phyloP scores from a whole-genome alignment of 1,140 invertebrate species.

The Lucilia sericata region DNA sequence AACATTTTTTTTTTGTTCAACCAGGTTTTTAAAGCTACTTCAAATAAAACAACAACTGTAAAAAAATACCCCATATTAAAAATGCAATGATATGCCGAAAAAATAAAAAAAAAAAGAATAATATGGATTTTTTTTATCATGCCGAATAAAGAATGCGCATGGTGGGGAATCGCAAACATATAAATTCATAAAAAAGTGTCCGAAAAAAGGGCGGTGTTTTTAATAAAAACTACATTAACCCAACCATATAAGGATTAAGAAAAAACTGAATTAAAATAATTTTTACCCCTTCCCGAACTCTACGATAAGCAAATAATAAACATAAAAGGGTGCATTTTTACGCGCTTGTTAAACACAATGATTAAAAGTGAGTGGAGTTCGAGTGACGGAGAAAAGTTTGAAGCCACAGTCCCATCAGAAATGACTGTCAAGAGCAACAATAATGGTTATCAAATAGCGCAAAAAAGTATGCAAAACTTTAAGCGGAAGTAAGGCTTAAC shows the following conservation, averaged over 20 bases:
- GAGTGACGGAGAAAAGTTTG: background rate
- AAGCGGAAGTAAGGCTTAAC: too few relatives aligned
- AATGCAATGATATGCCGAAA: conserved; percentile 43
- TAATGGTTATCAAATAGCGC: background rate
- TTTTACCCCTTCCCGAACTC: background rate
- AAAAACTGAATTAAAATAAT: conserved; percentile 19
- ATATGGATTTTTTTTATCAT: background rate
- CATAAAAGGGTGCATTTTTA: conserved; percentile 17
- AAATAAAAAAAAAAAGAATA: conserved; percentile 14
- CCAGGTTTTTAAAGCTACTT: background rate
- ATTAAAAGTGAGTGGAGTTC: background rate
- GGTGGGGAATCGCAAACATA: conserved; percentile 12
- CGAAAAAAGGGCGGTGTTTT: conserved; percentile 27
- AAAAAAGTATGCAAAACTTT: too few relatives aligned
- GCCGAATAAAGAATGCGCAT: background rate
- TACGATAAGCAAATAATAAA: background rate
- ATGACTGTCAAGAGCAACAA: background rate
- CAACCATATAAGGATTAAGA: conserved; percentile 21
- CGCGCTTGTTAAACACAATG: conserved; percentile 4
- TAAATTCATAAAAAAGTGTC: conserved; percentile 19
- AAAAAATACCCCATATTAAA: conserved; percentile 38
- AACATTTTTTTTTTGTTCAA: background rate
- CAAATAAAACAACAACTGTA: background rate
- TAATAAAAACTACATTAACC: conserved; percentile 15
- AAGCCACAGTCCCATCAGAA: background rate